Conservation (phyloP, 2,888 invertebrate species). For the Dorcus hopei region DNA sequence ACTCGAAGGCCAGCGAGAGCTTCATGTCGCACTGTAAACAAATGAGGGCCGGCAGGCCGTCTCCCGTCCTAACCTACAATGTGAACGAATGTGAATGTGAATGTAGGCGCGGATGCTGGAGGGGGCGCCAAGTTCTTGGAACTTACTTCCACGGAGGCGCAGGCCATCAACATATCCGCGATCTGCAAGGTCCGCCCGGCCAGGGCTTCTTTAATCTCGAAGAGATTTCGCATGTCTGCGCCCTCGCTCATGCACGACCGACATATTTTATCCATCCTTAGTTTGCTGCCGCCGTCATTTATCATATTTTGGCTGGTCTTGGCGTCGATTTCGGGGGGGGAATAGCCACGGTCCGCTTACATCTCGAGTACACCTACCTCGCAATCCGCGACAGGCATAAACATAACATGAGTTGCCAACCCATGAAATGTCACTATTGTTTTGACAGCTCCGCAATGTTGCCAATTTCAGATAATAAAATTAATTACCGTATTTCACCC, state of each 20-base stretch:
- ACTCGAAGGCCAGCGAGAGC: conserved; percentile 43
- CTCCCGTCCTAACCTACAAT: conserved; percentile 38
- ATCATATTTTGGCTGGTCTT: conserved; percentile 5
- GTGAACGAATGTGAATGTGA: conserved; percentile 16
- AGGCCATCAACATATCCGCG: conserved; percentile 48
- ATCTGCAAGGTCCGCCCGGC: conserved; percentile 39
- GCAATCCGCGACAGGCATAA: too few species aligned
- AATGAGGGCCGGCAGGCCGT: conserved; percentile 44
- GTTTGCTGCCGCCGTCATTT: conserved; percentile 7
- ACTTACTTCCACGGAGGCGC: conserved; percentile 45
- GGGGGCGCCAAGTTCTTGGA: not conserved
- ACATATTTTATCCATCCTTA: conserved; percentile 45
- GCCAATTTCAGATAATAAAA: too few species aligned
- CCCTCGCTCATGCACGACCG: conserved; percentile 46
- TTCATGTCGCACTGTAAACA: conserved; percentile 45
- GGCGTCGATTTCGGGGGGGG: too few species aligned
- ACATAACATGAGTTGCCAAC: too few species aligned
- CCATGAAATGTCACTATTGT: too few species aligned
- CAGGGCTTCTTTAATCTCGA: conserved; percentile 38
- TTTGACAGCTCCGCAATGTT: too few species aligned
- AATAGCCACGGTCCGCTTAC: too few species aligned
- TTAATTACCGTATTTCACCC: too few species aligned
- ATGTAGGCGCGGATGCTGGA: not conserved
- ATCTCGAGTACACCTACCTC: too few species aligned
- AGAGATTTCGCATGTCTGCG: conserved; percentile 45